Evolutionary conservation across 2,797 vertebrate species (phyloP).

Genomic region (Poecilia wingei): DNA sequence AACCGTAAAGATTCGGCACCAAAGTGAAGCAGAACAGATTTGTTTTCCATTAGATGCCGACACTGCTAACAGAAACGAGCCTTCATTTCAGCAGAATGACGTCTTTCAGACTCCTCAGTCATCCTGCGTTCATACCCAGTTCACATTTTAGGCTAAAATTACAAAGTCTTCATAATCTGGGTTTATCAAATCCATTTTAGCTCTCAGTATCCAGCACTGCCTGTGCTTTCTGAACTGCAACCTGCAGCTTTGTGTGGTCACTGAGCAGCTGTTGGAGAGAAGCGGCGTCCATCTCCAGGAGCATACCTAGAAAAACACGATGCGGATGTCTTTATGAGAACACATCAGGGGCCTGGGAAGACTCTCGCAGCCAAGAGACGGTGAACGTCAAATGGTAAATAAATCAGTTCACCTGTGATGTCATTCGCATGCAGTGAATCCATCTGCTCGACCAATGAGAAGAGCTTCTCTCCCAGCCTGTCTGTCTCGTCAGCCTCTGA

Average conservation of each 20-base stretch:
- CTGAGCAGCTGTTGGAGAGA: slow-evolving; percentile 73
- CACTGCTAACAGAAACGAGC: not conserved
- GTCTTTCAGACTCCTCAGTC: slow-evolving; percentile 2
- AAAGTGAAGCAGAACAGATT: not conserved
- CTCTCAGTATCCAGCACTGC: slow-evolving; percentile 60
- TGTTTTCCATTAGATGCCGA: slow-evolving; percentile 5
- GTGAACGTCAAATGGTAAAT: not conserved
- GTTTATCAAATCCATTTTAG: slow-evolving; percentile 17
- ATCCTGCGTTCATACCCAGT: slow-evolving; percentile 15
- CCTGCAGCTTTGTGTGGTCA: slow-evolving; percentile 72
- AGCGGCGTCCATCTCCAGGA: slow-evolving; percentile 81
- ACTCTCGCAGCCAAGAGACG: not conserved
- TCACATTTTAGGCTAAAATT: slow-evolving; percentile 4
- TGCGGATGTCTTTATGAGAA: not conserved
- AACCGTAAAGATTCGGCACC: slow-evolving; percentile 1
- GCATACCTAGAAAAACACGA: slow-evolving; percentile 76
- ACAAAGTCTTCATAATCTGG: not conserved
- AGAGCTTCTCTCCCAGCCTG: slow-evolving; percentile 80
- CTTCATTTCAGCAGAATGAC: not conserved
- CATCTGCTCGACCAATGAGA: slow-evolving; percentile 77
- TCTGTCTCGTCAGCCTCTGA: slow-evolving; percentile 79
- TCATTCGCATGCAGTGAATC: slow-evolving; percentile 78
- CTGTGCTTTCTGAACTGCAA: slow-evolving; percentile 82
- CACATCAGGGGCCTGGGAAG: not conserved
- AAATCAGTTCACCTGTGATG: slow-evolving; percentile 78